Evolutionary conservation across 1,140 invertebrate genomes (phyloP).

Genomic region (Drosophila navojoa): DNA sequence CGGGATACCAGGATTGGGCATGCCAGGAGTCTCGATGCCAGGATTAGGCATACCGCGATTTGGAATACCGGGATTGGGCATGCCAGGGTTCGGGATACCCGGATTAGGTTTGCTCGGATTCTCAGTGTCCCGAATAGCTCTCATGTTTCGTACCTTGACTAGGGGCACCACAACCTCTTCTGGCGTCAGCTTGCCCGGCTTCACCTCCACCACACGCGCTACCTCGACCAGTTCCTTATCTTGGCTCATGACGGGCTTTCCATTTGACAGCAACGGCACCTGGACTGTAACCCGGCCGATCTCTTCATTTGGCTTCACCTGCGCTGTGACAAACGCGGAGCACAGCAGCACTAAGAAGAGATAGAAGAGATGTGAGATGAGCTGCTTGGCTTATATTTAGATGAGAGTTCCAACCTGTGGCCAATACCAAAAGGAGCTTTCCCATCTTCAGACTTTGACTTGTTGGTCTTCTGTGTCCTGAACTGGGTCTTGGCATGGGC

Average conservation of each 20-base stretch:
- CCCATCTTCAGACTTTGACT: constrained; percentile 55
- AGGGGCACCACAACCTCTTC: constrained; percentile 55
- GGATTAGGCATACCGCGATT: constrained; percentile 37
- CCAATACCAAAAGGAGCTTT: constrained; percentile 56
- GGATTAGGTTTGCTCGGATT: not conserved
- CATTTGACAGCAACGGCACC: constrained; percentile 70
- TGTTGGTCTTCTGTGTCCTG: constrained; percentile 59
- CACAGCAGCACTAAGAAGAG: constrained; percentile 62
- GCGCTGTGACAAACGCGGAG: constrained; percentile 52
- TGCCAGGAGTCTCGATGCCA: constrained; percentile 26
- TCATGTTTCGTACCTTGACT: constrained; percentile 34
- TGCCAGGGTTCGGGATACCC: constrained; percentile 10
- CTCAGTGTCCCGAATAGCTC: constrained; percentile 32
- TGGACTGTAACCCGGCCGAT: constrained; percentile 70
- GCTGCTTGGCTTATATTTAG: not conserved
- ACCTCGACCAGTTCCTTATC: constrained; percentile 48
- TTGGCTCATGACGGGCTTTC: constrained; percentile 56
- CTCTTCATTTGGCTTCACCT: constrained; percentile 71
- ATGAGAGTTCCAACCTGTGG: constrained; percentile 50
- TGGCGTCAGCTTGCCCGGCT: constrained; percentile 35
- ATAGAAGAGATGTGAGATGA: not conserved
- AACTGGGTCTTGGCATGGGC: constrained; percentile 14
- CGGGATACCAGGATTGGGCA: not conserved
- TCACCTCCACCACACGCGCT: constrained; percentile 60
- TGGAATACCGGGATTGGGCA: constrained; percentile 31